Percentiles rank a stretch among this genome's conserved stretches.
Evolutionary conservation across 2,113 vertebrate genomes (phyloP).

Genomic region (Todiramphus chloris): DNA sequence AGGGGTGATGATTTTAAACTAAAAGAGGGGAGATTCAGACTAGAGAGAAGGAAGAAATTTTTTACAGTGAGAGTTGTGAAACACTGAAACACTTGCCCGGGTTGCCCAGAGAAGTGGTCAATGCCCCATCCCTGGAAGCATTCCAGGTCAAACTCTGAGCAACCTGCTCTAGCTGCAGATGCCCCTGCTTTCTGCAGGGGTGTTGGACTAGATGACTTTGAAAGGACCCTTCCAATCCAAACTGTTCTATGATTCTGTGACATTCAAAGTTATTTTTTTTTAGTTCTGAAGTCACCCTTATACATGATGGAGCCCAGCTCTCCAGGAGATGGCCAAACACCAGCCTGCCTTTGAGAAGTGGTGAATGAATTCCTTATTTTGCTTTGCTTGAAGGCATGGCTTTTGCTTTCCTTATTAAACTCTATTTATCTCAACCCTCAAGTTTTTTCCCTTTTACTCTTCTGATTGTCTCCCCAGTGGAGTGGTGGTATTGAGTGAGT

Average conservation of each 20-base stretch:
- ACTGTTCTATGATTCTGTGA: background rate
- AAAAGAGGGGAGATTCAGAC: background rate
- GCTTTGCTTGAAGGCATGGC: background rate
- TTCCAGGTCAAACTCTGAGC: background rate
- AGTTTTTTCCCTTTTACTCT: background rate
- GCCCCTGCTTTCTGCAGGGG: background rate
- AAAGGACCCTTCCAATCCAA: background rate
- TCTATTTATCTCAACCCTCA: background rate
- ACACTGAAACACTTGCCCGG: background rate
- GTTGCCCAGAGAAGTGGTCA: background rate
- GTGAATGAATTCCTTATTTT: background rate
- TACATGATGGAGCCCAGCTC: background rate
- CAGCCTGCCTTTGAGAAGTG: accelerated
- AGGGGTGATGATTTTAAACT: background rate
- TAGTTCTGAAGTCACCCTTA: background rate
- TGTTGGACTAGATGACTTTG: background rate
- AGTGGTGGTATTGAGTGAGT: background rate
- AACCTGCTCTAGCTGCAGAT: background rate
- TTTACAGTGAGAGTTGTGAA: background rate
- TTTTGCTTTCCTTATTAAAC: background rate
- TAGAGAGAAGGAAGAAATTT: background rate
- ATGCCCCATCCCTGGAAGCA: background rate
- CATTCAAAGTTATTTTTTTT: background rate
- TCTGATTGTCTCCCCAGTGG: background rate
- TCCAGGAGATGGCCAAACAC: background rate